phyloP scores from a whole-genome alignment of 1,140 invertebrate species.

The Dufourea novaeangliae region DNA sequence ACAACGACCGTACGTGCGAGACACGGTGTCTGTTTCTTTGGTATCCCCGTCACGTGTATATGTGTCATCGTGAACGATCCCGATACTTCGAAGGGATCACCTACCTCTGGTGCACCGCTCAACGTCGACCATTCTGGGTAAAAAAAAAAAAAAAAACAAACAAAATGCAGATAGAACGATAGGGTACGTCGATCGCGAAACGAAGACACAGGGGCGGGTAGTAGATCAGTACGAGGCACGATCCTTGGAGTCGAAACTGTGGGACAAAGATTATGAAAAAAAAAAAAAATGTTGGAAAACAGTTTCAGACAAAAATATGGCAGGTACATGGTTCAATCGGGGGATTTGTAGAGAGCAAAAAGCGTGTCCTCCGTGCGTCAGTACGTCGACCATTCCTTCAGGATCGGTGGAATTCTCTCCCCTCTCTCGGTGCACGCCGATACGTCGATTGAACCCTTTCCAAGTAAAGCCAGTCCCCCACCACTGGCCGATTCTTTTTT shows the following conservation, averaged over 20 bases:
- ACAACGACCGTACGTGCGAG: too few species aligned
- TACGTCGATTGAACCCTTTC: not conserved
- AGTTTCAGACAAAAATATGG: constrained; percentile 37
- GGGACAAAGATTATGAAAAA: constrained; percentile 20
- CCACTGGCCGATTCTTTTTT: not conserved
- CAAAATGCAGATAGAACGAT: constrained; percentile 18
- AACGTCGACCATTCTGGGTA: constrained; percentile 13
- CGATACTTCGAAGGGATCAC: too few species aligned
- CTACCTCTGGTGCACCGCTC: constrained; percentile 35
- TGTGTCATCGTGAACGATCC: too few species aligned
- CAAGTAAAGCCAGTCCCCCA: not conserved
- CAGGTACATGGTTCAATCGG: constrained; percentile 48
- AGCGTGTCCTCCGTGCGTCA: constrained; percentile 21
- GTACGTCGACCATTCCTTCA: not conserved
- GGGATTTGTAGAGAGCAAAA: constrained; percentile 51
- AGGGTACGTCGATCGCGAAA: constrained; percentile 25
- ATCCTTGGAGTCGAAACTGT: constrained; percentile 27
- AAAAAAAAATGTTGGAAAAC: too few species aligned
- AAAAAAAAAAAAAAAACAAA: not conserved
- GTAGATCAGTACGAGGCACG: constrained; percentile 28
- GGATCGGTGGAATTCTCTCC: not conserved
- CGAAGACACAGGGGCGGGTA: not conserved
- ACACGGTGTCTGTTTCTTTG: too few species aligned
- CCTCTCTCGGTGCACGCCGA: not conserved
- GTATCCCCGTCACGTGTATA: too few species aligned